Base-by-base conservation (phyloP, 92 coral and sea anemone genomes). In the Virgularia gustaviana region DNA sequence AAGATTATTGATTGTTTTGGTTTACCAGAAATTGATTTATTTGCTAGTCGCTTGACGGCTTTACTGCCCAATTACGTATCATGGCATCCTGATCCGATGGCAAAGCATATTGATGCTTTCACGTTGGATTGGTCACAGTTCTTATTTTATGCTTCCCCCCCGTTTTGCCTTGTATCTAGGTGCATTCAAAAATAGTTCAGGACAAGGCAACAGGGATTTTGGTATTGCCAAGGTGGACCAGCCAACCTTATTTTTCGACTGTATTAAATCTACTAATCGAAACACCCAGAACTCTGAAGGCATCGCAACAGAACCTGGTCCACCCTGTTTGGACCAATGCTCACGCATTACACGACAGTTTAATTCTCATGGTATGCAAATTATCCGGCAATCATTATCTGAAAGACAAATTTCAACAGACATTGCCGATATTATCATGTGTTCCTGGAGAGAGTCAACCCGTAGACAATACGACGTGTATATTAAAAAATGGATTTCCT, bases 341-440 rank as follows among this genome's bases (percentile, higher is more conserved):
- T 2, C 85, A 75, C 61, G 85, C 76, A 0, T 71, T 85, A 15
- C 82, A 75, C 28, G 61, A 27, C 4, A 67, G 49, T 13, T 55
- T 86, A 64, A 32, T 49, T 41, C 53, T 76, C 11, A 62, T 83
- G 70, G 87, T 75, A 67, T 86, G 87, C 78, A 78, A 63, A 38
- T 73, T 82, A 70, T 86, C 83, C 65, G 85, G 87, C 22, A 30
- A 41, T 82, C 85, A 83, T 56, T 79, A 28, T 70, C 42, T 11
- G 72, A 78, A 43, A 62, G 61, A 29, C 64, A 68, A 30, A 22
- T 82, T 83, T 71, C 72, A 71, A 49, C 73, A 37, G 68, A 70
- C 16, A 38, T 78, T 79, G 78, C 72, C 58, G 70, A 83, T 0
- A 57, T 83, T 76, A 83, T 87, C 79, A 79, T 76, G 85, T 71